A percentile compares a stretch with the other conserved stretches of the same genome.
Evolutionary conservation across 2,888 invertebrate genomes (phyloP).

Genomic region (Ophonus ardosiacus): DNA sequence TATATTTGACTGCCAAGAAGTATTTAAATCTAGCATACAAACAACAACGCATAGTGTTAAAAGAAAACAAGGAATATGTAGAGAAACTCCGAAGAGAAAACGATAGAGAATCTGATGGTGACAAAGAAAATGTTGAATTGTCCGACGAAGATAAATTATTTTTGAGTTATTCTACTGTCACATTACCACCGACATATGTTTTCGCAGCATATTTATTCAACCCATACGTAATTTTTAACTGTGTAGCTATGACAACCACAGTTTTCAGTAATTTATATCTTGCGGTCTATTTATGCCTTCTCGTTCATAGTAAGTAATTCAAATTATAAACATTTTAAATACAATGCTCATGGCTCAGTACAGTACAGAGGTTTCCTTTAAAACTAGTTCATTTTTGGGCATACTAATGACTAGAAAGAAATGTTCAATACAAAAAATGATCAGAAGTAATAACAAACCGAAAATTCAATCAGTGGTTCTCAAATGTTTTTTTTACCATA

Average conservation of each 20-base stretch:
- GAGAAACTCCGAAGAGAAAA: slow-evolving; percentile 70
- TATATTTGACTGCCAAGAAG: slow-evolving; percentile 84
- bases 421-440: too few species aligned
- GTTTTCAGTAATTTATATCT: slow-evolving; percentile 92
- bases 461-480: too few species aligned
- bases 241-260: slow-evolving; percentile 93
- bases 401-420: too few species aligned
- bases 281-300: slow-evolving; percentile 83
- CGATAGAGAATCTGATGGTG: slow-evolving; percentile 76
- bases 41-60: slow-evolving; percentile 77
- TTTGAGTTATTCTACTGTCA: slow-evolving; percentile 70
- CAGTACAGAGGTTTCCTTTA: too few species aligned
- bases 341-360: neutral
- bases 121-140: neutral
- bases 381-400: too few species aligned
- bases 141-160: slow-evolving; percentile 23
- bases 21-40: slow-evolving; percentile 80
- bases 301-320: slow-evolving; percentile 78
- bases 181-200: slow-evolving; percentile 83
- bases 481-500: too few species aligned
- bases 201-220: slow-evolving; percentile 90
- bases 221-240: slow-evolving; percentile 91
- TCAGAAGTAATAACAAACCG: too few species aligned
- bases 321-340: neutral
- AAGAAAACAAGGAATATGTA: slow-evolving; percentile 80